These are phyloP conservation scores for Polydrusus cervinus DNA, from an alignment of 2,888 invertebrate genomes.

Conservation along the genomic window DNA sequence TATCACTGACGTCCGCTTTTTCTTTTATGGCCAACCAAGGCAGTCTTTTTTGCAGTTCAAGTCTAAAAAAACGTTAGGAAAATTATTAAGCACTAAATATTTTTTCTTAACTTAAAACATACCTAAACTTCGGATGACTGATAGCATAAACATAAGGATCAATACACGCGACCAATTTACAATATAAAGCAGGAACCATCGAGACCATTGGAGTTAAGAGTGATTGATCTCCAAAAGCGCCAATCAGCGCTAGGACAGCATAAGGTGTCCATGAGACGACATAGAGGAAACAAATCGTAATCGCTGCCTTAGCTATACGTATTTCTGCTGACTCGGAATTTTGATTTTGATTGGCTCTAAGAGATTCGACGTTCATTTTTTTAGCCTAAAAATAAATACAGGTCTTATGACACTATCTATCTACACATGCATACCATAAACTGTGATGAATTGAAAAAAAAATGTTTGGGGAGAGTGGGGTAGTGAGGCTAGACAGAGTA, in stretches of 20 bases:
- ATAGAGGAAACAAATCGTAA: conserved; percentile 89
- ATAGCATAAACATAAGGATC: conserved; percentile 94
- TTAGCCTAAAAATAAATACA: conserved; percentile 76
- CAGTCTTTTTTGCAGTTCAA: conserved; percentile 86
- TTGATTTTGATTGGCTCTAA: conserved; percentile 81
- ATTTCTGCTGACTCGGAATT: conserved; percentile 85
- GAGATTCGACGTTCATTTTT: conserved; percentile 92
- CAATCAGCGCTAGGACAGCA: conserved; percentile 86
- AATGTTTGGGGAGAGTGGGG: too few species aligned
- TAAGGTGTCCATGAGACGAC: conserved; percentile 94
- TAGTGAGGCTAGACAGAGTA: too few species aligned
- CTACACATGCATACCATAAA: too few species aligned
- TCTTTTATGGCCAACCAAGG: conserved; percentile 86
- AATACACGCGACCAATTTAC: conserved; percentile 92
- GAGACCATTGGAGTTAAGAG: conserved; percentile 84
- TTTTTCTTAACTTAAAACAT: conserved; percentile 38
- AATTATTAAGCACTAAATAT: background rate
- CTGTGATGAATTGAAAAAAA: too few species aligned
- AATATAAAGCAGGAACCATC: conserved; percentile 90
- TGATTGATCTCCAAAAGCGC: conserved; percentile 85
- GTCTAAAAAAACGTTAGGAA: conserved; percentile 68
- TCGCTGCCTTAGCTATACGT: conserved; percentile 90
- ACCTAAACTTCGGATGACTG: conserved; percentile 92
- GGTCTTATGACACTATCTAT: too few species aligned
- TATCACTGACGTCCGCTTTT: conserved; percentile 71